These are phyloP conservation scores for Anser cygnoides DNA, from an alignment of 2,113 vertebrate genomes.

Conservation along the genomic window DNA sequence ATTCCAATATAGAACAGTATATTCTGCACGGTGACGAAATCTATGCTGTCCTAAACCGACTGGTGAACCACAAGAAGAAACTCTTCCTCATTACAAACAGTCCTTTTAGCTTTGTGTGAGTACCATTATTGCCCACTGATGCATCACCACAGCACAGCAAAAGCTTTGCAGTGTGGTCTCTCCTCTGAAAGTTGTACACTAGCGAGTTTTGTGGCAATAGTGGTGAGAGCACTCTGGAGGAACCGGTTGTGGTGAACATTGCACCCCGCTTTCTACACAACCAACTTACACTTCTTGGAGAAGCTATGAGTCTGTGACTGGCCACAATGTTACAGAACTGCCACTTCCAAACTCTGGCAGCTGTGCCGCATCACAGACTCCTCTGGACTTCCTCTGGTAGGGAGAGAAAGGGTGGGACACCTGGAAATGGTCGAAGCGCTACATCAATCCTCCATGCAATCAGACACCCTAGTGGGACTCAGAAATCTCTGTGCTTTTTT, in stretches of 20 bases:
- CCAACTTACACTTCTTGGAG: neutral
- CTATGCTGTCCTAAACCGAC: conserved; percentile 78
- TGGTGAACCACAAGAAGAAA: conserved; percentile 82
- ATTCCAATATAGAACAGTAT: conserved; percentile 73
- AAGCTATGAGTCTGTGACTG: neutral
- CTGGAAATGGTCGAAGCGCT: neutral
- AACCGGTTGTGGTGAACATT: neutral
- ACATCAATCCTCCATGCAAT: neutral
- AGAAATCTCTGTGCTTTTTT: neutral
- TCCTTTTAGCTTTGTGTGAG: conserved; percentile 86
- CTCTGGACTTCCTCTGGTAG: neutral
- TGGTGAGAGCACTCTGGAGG: neutral
- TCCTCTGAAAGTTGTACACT: neutral
- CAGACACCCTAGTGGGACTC: neutral
- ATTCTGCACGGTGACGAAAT: conserved; percentile 83
- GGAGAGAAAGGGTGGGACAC: neutral
- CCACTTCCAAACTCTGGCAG: neutral
- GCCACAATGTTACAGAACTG: neutral
- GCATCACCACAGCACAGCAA: neutral
- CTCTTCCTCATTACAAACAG: conserved; percentile 88
- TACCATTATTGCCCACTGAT: neutral
- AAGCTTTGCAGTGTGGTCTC: neutral
- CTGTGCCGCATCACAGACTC: neutral
- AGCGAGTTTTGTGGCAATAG: neutral
- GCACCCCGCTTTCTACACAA: neutral